Base-by-base conservation (phyloP, 2,113 vertebrate species). In the Tychaedon coryphoeus region DNA sequence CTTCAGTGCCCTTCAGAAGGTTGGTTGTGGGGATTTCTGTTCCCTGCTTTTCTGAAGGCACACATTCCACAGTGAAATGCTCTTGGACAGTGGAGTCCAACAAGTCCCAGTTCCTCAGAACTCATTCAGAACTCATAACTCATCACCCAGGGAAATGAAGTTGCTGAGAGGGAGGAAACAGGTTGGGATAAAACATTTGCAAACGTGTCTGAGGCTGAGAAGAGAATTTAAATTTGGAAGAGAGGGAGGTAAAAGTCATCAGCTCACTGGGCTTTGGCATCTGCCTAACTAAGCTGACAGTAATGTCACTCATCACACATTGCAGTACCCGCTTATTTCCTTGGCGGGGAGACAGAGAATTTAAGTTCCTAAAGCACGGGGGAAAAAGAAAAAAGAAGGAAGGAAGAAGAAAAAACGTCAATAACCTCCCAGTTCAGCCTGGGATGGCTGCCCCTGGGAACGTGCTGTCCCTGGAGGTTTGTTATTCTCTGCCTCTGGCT, bases 281-380 rank as follows among this genome's bases (percentile, higher is more conserved):
- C 36, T 78, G 56, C 54, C 20, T 64, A 4, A 20, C 29, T 20
- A 8, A 43, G 38, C 47, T 10, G 9, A 45, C 43, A 45, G 43
- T 45, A 22, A 2, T 0, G 33, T 29, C 45, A 6, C 54, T 43
- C 50, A 13, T 33, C 0, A 5, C 14, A 8, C 1, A 9, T 11
- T 96, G 96, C 87, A 96, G 29, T 94, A 69, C 43, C 92, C 9
- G 4, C 33, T 56, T 8, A 4, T 56, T 45, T 78, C 96, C 96
- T 85, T 72, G 57, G 77, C 2, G 88, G 93, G 96, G 95, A 96
- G 95, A 65, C 86, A 95, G 82, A 93, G 95, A 86, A 85, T 5
- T 25, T 14, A 43, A 75, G 48, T 90, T 91, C 24, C 57, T 67
- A 64, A 81, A 62, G 19, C 12, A 19, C 5, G 6, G 0, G 0